Evolutionary conservation across 2,113 vertebrate genomes (phyloP).

Genomic region (Cathartes aura): DNA sequence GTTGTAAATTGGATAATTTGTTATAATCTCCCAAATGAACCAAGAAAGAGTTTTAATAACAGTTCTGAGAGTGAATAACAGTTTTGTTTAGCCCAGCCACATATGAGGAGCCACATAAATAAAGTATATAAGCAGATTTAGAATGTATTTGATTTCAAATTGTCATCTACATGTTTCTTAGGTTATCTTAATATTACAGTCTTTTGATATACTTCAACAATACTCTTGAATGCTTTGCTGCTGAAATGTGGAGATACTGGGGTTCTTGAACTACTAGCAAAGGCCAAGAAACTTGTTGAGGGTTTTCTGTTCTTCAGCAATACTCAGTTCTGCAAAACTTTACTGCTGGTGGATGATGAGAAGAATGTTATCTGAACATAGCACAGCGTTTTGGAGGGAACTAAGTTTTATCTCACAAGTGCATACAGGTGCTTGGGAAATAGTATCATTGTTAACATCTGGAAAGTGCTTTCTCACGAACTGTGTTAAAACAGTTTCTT

Average conservation of each 20-base stretch:
- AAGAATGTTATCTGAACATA: not conserved
- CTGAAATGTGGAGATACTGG: not conserved
- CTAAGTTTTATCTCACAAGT: not conserved
- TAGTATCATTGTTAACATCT: not conserved
- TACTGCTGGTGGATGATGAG: not conserved
- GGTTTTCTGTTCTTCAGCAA: not conserved
- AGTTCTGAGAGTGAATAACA: not conserved
- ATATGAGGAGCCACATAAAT: not conserved
- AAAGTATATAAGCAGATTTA: not conserved
- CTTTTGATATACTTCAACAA: not conserved
- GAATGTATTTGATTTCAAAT: not conserved
- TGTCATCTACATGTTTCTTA: not conserved
- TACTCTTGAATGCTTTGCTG: not conserved
- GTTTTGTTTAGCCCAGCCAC: not conserved
- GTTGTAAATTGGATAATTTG: not conserved
- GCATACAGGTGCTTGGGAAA: not conserved
- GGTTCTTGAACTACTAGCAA: not conserved
- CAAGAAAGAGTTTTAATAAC: not conserved
- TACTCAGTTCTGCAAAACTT: not conserved
- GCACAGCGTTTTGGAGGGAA: not conserved
- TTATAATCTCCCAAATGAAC: fast-evolving
- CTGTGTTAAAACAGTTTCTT: not conserved
- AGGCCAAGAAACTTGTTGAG: not conserved
- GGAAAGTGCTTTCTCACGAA: not conserved
- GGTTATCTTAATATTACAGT: not conserved